phyloP scores from a whole-genome alignment of 2,797 vertebrate species.

The Ciconia nigra region DNA sequence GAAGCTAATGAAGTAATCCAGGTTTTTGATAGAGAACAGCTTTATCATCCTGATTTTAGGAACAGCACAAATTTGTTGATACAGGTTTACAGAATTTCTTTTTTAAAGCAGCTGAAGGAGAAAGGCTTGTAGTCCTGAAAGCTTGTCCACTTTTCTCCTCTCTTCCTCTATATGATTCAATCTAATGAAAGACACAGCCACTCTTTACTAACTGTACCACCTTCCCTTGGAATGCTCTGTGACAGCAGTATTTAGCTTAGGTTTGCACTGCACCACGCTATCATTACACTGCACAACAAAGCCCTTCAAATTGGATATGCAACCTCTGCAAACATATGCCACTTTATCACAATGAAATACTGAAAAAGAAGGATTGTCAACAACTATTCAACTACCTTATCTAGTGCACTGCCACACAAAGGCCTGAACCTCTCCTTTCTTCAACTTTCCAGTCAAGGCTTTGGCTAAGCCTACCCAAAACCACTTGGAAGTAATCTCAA shows the following conservation, averaged over 20 bases:
- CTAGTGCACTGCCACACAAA: neutral
- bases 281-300: neutral
- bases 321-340: accelerated
- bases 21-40: neutral
- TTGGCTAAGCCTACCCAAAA: neutral
- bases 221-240: neutral
- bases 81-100: neutral
- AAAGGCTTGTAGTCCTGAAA: neutral
- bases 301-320: neutral
- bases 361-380: neutral
- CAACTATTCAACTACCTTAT: neutral
- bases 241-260: neutral
- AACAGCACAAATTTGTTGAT: neutral
- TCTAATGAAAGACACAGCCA: neutral
- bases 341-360: neutral
- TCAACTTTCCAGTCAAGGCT: neutral
- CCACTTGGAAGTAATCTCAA: neutral
- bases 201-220: neutral
- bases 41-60: neutral
- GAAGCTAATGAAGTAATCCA: neutral
- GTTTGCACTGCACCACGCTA: accelerated
- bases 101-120: neutral
- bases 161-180: neutral
- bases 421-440: neutral
- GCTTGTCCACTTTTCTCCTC: neutral